A percentile compares a stretch with the other conserved stretches of the same genome.
Evolutionary conservation across 2,888 invertebrate species (phyloP).

Genomic region (Andrena hattorfiana): DNA sequence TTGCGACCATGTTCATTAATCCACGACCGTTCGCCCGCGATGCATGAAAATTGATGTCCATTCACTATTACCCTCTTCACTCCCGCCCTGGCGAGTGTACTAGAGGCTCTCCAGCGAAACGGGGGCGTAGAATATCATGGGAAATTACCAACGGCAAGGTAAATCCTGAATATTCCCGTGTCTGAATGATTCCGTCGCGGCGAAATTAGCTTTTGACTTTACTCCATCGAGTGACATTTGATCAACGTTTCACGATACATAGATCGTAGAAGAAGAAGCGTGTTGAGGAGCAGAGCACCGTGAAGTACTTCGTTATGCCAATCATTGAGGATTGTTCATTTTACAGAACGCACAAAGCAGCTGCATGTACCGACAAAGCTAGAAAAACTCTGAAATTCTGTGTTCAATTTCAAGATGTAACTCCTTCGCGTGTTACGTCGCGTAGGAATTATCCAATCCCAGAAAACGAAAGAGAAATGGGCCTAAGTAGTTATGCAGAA

Average conservation of each 20-base stretch:
- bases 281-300: no score
- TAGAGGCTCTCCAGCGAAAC: neutral
- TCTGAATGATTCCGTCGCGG: neutral
- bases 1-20: constrained; percentile 68
- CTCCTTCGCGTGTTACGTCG: constrained; percentile 24
- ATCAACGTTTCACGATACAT: no score
- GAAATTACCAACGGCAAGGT: neutral
- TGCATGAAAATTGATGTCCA: constrained; percentile 57
- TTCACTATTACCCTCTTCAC: constrained; percentile 21
- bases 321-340: no score
- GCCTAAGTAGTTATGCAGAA: no score
- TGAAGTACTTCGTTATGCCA: no score
- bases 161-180: neutral
- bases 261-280: no score
- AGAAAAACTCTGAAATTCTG: constrained; percentile 29
- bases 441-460: constrained; percentile 31
- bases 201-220: no score
- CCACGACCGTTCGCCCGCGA: constrained; percentile 33
- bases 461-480: constrained; percentile 6
- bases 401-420: constrained; percentile 43
- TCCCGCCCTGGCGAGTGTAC: neutral
- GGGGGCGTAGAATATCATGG: neutral
- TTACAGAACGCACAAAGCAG: no score
- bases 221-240: no score
- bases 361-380: neutral